These are phyloP conservation scores for Drosophila guanche DNA, from an alignment of 1,140 invertebrate species.

Conservation along the genomic window DNA sequence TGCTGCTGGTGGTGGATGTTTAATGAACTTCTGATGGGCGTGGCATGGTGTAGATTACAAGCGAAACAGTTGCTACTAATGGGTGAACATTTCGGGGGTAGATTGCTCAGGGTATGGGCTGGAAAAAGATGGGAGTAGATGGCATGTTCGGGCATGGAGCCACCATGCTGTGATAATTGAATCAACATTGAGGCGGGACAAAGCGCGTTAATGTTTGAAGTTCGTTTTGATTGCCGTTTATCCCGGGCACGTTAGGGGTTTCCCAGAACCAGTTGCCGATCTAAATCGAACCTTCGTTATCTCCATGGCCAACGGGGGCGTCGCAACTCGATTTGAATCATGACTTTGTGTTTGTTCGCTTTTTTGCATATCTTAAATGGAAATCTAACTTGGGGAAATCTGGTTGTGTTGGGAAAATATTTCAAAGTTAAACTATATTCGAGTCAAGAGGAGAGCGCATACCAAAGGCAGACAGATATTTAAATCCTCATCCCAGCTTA, in stretches of 20 bases:
- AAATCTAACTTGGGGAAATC: conserved; percentile 46
- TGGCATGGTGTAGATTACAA: conserved; percentile 75
- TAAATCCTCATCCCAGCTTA: not conserved
- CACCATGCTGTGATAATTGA: conserved; percentile 80
- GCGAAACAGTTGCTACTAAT: conserved; percentile 74
- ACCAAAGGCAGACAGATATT: no score
- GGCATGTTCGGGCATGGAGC: conserved; percentile 20
- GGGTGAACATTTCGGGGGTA: conserved; percentile 22
- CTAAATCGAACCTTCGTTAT: conserved; percentile 33
- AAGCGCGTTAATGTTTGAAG: conserved; percentile 64
- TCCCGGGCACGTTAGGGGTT: conserved; percentile 12
- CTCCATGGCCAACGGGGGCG: conserved; percentile 33
- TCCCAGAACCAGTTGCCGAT: conserved; percentile 24
- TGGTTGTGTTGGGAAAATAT: conserved; percentile 10
- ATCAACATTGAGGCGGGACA: conserved; percentile 65
- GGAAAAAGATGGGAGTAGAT: no score
- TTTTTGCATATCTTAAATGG: conserved; percentile 68
- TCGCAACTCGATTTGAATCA: conserved; percentile 40
- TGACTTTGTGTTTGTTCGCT: conserved; percentile 30
- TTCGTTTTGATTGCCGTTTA: conserved; percentile 63
- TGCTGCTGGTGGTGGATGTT: conserved; percentile 41
- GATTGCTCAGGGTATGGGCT: not conserved
- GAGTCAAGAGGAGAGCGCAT: no score
- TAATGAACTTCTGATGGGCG: conserved; percentile 50
- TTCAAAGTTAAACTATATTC: no score